Base-by-base conservation (phyloP, 37 sponge, comb jelly and placozoan species). In the Diacarnus erythraeanus region DNA sequence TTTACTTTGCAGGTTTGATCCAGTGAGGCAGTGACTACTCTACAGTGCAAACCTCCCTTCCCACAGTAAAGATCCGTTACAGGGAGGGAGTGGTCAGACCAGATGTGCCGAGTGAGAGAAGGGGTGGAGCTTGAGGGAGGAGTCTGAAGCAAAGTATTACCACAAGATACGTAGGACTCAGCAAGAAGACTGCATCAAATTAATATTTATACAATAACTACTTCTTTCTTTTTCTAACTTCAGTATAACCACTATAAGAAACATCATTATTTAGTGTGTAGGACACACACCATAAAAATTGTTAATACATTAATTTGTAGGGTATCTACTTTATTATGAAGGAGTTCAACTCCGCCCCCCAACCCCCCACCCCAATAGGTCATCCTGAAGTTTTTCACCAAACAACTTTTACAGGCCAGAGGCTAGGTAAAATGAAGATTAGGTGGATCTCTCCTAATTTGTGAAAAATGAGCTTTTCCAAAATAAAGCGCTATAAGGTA, bases 1-100 rank as follows among this genome's bases (percentile, higher is more conserved):
- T 59, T 38, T 57, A 94, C 96, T 59, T 97, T 94, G 69, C 95
- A 97, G 5, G 97, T 94, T 27, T 92, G 85, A 65, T 97, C 97
- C 35, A 94, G 75, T n/a, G 92, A 91, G 21, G 68, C 63, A 38
- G 97, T 89, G 67, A 79, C 82, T 17, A 97, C 77, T 38, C 94
- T 79, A 36, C 64, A 41, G 27, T 40, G 29, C 30, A 70, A 29
- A 1, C 95, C 90, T 33, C 95, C 93, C 3, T 39, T 36, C 18
- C 91, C 88, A 77, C 94, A 90, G 84, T 85, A 47, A 31, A 97
- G 51, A 60, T 64, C 85, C 5, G 92, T 92, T 18, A 97, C 80
- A 25, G 95, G 82, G 59, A 91, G 86, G 1, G 95, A 77, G 59
- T 97, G 97, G 60, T 91, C 80, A 58, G 82, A 63, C 93, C 93